A percentile compares a stretch with the other conserved stretches of the same genome.
Conservation (phyloP, 2,797 vertebrate genomes). For the Tympanoctomys barrerae region DNA sequence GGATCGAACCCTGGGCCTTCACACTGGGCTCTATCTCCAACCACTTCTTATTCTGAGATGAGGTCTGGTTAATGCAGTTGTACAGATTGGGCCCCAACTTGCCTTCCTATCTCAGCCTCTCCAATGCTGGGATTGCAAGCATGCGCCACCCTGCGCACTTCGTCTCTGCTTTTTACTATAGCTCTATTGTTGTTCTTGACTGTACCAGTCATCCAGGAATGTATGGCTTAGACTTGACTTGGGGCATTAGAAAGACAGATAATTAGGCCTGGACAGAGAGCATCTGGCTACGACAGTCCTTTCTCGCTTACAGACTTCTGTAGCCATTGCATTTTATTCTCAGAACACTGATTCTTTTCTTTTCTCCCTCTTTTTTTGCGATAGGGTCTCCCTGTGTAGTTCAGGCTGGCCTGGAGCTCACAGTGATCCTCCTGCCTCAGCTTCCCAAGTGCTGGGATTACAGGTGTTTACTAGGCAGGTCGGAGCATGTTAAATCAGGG, state of each 20-base stretch:
- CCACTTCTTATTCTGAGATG: background rate
- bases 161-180: background rate
- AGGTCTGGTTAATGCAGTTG: background rate
- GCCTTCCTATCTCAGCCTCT: background rate
- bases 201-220: background rate
- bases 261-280: background rate
- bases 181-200: background rate
- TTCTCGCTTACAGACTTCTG: background rate
- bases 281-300: background rate
- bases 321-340: background rate
- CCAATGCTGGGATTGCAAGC: background rate
- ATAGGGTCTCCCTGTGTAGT: no score
- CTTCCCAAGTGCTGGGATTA: no score
- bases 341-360: background rate
- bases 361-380: background rate
- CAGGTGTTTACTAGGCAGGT: no score
- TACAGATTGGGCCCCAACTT: background rate
- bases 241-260: background rate
- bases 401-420: no score
- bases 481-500: slow-evolving; percentile 45
- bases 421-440: no score
- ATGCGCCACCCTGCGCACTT: background rate
- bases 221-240: background rate
- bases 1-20: background rate
- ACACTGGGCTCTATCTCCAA: background rate